Evolutionary conservation across 1,140 invertebrate species (phyloP).

Genomic region (Eupristina koningsbergeri): DNA sequence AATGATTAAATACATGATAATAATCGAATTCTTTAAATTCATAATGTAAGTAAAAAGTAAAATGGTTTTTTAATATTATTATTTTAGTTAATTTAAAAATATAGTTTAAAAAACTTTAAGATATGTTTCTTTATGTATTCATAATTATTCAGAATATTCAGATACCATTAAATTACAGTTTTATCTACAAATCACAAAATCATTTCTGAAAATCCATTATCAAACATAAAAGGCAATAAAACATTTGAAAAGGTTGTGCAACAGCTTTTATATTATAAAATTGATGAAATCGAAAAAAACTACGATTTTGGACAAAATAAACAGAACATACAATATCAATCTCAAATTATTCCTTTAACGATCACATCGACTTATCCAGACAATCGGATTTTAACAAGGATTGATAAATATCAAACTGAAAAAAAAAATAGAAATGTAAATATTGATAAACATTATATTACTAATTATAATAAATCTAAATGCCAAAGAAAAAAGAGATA

Average conservation of each 20-base stretch:
- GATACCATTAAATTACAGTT: not conserved
- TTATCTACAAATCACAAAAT: not conserved
- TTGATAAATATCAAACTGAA: not conserved
- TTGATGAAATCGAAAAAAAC: not conserved
- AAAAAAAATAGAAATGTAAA: not conserved
- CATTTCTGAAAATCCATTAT: not conserved
- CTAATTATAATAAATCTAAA: not conserved
- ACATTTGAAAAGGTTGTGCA: slow-evolving; percentile 47
- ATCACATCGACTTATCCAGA: not conserved
- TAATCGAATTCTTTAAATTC: too few relatives aligned
- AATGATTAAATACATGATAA: too few relatives aligned
- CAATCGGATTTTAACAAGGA: not conserved
- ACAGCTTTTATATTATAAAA: slow-evolving; percentile 48
- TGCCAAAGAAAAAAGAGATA: slow-evolving; percentile 46
- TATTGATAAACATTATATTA: not conserved
- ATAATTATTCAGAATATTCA: not conserved
- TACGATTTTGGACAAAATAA: slow-evolving; percentile 28
- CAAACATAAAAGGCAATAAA: not conserved
- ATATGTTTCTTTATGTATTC: not conserved
- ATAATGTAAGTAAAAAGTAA: too few relatives aligned
- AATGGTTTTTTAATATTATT: too few relatives aligned
- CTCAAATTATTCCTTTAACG: not conserved
- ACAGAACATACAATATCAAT: not conserved
- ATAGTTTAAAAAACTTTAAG: not conserved
- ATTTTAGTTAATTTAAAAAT: not conserved